Conservation (phyloP, 2,113 vertebrate genomes). For the Dasyurus viverrinus region DNA sequence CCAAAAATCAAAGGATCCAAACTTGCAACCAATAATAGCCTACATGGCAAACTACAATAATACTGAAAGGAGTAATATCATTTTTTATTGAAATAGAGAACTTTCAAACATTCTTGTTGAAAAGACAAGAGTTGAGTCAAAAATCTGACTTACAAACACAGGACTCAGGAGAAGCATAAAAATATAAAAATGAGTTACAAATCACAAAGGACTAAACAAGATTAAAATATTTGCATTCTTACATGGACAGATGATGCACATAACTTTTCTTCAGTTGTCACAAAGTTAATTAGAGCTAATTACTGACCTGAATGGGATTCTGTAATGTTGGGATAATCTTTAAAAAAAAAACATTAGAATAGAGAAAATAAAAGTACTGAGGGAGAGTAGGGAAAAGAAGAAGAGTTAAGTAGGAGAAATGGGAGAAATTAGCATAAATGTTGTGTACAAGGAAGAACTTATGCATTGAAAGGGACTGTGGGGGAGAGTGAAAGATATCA, state of each 20-base stretch:
- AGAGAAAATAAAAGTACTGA: background rate
- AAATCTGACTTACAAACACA: too few species aligned
- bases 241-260: background rate
- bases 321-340: background rate
- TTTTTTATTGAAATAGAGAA: too few species aligned
- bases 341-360: background rate
- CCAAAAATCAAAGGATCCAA: too few species aligned
- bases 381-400: background rate
- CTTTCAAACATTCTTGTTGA: too few species aligned
- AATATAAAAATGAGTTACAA: background rate
- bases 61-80: too few species aligned
- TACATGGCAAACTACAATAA: too few species aligned
- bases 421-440: background rate
- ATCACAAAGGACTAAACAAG: background rate
- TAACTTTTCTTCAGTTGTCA: background rate
- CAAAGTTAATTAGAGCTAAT: background rate
- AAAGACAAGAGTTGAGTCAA: too few species aligned
- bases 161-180: too few species aligned
- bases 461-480: background rate
- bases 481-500: background rate
- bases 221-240: background rate
- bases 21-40: too few species aligned
- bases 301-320: background rate
- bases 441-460: background rate
- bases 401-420: background rate